Evolutionary conservation across 2,888 invertebrate genomes (phyloP).

Genomic region (Noctua janthina): DNA sequence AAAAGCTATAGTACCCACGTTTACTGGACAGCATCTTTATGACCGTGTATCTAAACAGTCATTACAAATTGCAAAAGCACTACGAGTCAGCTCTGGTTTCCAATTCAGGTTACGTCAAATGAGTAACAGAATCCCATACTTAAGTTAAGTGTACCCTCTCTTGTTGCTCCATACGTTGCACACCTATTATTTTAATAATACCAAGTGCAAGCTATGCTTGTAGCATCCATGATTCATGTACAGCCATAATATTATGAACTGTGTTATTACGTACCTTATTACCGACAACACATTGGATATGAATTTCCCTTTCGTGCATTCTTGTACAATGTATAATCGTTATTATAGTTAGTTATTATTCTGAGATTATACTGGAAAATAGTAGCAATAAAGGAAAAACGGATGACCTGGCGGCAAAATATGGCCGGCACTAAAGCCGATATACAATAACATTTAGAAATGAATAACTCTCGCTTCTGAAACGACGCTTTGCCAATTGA

Average conservation of each 20-base stretch:
- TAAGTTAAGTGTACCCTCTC: background rate
- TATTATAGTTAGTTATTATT: background rate
- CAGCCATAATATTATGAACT: background rate
- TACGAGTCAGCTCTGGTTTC: background rate
- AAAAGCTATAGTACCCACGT: background rate
- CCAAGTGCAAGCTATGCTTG: background rate
- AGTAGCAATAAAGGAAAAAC: background rate
- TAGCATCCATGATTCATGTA: slow-evolving; percentile 12
- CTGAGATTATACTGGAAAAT: background rate
- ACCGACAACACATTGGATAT: slow-evolving; percentile 5
- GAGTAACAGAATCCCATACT: background rate
- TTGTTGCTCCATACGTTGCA: slow-evolving; percentile 13
- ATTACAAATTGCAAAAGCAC: background rate
- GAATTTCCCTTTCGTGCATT: slow-evolving; percentile 12
- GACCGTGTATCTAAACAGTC: background rate
- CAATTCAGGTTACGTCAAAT: slow-evolving; percentile 17
- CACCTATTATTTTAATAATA: slow-evolving; percentile 33
- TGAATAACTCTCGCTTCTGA: no score
- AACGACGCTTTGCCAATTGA: no score
- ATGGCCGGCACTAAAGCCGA: background rate
- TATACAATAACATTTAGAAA: background rate
- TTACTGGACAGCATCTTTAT: background rate
- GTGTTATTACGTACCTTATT: slow-evolving; percentile 6
- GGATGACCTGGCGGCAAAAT: background rate
- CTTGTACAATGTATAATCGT: background rate